Conservation (phyloP, 2,113 vertebrate species). For the Equus quagga region DNA sequence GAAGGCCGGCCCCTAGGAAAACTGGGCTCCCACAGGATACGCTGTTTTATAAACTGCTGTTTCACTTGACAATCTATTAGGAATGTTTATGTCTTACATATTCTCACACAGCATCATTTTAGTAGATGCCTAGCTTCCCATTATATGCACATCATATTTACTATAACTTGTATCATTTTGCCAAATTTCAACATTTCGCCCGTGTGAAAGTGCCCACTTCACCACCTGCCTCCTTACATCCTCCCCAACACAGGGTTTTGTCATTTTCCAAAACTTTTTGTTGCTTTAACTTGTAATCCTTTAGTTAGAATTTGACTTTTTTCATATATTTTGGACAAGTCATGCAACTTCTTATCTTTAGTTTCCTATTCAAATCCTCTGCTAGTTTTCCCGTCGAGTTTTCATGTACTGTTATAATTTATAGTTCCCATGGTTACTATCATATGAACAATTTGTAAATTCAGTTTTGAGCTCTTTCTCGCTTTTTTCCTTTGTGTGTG, state of each 20-base stretch:
- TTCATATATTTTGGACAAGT: background rate
- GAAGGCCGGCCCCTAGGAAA: background rate
- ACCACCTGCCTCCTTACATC: background rate
- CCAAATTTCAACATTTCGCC: background rate
- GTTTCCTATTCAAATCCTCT: background rate
- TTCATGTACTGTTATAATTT: background rate
- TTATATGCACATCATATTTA: background rate
- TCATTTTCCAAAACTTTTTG: background rate
- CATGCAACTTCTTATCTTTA: background rate
- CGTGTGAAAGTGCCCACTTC: accelerated
- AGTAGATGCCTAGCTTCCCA: background rate
- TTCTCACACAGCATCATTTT: background rate
- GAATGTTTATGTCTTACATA: background rate
- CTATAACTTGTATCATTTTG: background rate
- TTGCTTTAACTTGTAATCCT: background rate
- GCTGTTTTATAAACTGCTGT: background rate
- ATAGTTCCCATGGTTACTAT: background rate
- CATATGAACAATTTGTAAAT: background rate
- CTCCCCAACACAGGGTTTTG: background rate
- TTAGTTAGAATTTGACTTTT: background rate
- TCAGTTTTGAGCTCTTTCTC: background rate
- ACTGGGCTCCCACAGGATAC: background rate
- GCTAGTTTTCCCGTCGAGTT: background rate
- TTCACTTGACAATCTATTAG: background rate
- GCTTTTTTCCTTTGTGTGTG: background rate